phyloP scores from a whole-genome alignment of 2,113 vertebrate species.

The Perca flavescens region DNA sequence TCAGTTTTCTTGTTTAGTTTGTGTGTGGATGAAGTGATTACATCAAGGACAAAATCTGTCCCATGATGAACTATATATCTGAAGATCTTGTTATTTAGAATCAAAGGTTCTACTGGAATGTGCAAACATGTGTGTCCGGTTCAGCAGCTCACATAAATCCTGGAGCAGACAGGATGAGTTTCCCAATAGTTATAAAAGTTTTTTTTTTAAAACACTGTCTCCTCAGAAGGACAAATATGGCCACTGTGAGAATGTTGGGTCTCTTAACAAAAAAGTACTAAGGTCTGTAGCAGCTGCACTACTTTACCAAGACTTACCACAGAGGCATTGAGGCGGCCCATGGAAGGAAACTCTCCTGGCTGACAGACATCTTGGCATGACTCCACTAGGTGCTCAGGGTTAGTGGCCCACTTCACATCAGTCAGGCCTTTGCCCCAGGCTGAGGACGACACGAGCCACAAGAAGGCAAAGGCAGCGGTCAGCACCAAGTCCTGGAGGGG shows the following conservation, averaged over 20 bases:
- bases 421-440: slow-evolving; percentile 95
- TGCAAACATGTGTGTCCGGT: neutral
- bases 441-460: slow-evolving; percentile 95
- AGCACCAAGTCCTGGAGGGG: slow-evolving; percentile 90
- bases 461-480: slow-evolving; percentile 92
- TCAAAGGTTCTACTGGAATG: neutral
- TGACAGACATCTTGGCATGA: slow-evolving; percentile 76
- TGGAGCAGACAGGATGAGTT: neutral
- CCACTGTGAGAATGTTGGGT: neutral
- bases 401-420: slow-evolving; percentile 89
- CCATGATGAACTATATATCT: no score
- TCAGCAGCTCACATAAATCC: no score
- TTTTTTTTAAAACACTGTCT: neutral
- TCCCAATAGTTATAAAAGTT: neutral
- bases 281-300: neutral
- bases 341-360: slow-evolving; percentile 79
- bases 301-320: slow-evolving; percentile 86
- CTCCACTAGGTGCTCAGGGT: slow-evolving; percentile 77
- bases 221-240: neutral
- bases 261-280: neutral
- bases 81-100: no score
- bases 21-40: no score
- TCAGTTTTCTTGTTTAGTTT: neutral
- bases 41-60: no score
- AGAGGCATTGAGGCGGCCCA: slow-evolving; percentile 94